phyloP scores from a whole-genome alignment of 2,797 vertebrate genomes.

The Lepilemur septentrionalis region DNA sequence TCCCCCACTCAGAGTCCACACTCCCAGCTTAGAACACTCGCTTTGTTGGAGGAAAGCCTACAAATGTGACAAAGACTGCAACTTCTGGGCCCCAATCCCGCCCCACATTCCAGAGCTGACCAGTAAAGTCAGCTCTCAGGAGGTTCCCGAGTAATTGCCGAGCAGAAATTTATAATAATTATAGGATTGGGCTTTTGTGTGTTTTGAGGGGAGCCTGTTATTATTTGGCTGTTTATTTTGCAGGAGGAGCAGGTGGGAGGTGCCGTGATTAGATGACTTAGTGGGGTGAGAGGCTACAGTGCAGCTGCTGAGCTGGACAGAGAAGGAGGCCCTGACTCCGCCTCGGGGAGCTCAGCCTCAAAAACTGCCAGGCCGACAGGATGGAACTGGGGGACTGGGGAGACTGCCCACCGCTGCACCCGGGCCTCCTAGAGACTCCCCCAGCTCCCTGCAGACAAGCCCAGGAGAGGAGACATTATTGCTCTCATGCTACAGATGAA shows the following conservation, averaged over 20 bases:
- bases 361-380: background rate
- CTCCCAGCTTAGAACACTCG: background rate
- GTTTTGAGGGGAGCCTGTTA: slow-evolving; percentile 21
- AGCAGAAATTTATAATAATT: slow-evolving; percentile 42
- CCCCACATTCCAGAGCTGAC: background rate
- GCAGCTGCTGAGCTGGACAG: background rate
- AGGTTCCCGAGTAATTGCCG: background rate
- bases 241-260: background rate
- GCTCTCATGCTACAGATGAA: background rate
- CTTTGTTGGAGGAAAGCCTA: background rate
- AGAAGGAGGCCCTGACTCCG: background rate
- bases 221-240: slow-evolving; percentile 54
- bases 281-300: background rate
- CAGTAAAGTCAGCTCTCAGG: background rate
- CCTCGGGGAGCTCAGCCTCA: background rate
- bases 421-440: background rate
- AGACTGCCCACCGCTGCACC: background rate
- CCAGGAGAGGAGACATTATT: too few relatives aligned
- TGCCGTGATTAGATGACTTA: background rate
- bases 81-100: background rate
- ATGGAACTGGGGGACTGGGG: background rate
- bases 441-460: background rate
- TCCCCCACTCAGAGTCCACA: background rate
- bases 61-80: background rate
- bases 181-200: slow-evolving; percentile 34